Evolutionary conservation across 2,113 vertebrate genomes (phyloP).

Genomic region (Aythya baeri): DNA sequence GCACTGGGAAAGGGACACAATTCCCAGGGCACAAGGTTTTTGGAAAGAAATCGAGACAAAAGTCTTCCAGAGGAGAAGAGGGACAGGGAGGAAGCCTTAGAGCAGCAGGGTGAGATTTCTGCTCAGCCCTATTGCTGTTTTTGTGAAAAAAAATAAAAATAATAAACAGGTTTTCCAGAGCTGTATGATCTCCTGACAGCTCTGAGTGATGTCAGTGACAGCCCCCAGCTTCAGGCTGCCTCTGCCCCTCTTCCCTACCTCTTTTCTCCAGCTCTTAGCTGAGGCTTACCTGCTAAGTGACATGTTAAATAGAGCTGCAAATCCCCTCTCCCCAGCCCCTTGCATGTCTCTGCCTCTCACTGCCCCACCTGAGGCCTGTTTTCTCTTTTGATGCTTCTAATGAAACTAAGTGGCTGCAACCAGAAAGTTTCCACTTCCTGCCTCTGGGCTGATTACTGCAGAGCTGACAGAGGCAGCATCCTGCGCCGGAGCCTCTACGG

Average conservation of each 20-base stretch:
- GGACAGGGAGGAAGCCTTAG: not conserved
- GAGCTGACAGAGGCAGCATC: slow-evolving; percentile 39
- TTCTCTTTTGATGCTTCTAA: slow-evolving; percentile 44
- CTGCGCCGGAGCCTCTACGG: not conserved
- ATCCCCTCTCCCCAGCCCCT: not conserved
- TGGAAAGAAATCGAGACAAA: not conserved
- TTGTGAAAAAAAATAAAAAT: not conserved
- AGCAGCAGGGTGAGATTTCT: not conserved
- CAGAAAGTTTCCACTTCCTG: slow-evolving; percentile 55
- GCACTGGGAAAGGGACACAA: not conserved
- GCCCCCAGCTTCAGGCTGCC: not conserved
- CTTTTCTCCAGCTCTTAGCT: not conserved
- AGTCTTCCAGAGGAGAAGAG: not conserved
- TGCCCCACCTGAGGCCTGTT: slow-evolving; percentile 20
- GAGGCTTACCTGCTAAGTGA: not conserved
- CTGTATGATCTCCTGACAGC: not conserved
- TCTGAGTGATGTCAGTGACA: rapidly evolving
- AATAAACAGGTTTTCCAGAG: not conserved
- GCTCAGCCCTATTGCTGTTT: not conserved
- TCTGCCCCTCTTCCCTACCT: not conserved
- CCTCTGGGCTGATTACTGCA: slow-evolving; percentile 39
- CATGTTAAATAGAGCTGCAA: not conserved
- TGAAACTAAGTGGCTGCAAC: slow-evolving; percentile 61
- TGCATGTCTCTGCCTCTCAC: not conserved
- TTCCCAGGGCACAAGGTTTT: not conserved